Evolutionary conservation across 2,113 vertebrate genomes (phyloP).

Genomic region (Balaenoptera acutorostrata): DNA sequence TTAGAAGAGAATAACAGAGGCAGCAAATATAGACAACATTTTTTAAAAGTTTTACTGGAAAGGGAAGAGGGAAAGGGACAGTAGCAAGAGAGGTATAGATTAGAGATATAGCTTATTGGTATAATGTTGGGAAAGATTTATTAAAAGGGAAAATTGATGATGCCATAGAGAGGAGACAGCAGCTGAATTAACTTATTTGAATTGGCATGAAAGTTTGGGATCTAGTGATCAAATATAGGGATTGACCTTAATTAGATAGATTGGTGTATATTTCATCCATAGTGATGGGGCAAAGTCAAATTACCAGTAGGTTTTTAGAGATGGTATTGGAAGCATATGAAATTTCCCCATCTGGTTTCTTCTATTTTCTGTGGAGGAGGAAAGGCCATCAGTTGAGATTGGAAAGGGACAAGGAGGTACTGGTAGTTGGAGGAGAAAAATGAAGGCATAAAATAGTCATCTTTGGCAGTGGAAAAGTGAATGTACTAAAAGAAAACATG

Average conservation of each 20-base stretch:
- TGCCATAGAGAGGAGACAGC: not conserved
- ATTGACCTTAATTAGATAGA: not conserved
- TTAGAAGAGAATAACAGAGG: not conserved
- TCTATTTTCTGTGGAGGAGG: not conserved
- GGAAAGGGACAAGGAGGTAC: not conserved
- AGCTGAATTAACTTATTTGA: not conserved
- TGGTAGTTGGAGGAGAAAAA: not conserved
- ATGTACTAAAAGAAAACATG: not conserved
- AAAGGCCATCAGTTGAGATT: not conserved
- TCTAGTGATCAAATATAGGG: not conserved
- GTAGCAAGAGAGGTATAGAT: not conserved
- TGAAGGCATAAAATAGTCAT: not conserved
- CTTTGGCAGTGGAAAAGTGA: not conserved
- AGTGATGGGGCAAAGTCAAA: not conserved
- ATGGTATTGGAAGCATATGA: not conserved
- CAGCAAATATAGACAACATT: not conserved
- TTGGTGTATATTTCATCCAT: not conserved
- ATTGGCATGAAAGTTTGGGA: not conserved
- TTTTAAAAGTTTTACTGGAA: not conserved
- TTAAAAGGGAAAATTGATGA: not conserved
- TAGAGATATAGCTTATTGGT: not conserved
- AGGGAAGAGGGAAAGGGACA: not conserved
- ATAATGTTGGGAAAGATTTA: not conserved
- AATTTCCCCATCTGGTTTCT: not conserved
- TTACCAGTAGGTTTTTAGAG: not conserved